phyloP scores from a whole-genome alignment of 2,888 invertebrate species.

The Tanypteryx hageni region DNA sequence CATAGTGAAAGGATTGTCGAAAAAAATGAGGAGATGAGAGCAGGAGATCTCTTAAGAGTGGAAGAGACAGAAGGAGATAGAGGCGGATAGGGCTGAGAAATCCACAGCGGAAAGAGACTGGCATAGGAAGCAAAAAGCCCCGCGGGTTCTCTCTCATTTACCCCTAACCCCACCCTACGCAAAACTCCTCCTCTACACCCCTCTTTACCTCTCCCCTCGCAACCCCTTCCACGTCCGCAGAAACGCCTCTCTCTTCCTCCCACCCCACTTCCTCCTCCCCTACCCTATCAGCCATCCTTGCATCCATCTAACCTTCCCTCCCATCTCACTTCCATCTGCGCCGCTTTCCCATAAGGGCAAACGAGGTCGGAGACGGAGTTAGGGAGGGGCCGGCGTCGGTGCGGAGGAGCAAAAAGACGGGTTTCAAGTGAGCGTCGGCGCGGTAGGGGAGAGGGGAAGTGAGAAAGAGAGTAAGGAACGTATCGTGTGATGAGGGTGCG shows the following conservation, averaged over 20 bases:
- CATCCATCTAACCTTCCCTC: too few species aligned
- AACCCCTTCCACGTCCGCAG: not conserved
- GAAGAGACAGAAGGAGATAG: not conserved
- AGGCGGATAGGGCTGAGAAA: not conserved
- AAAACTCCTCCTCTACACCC: not conserved
- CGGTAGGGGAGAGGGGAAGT: not conserved
- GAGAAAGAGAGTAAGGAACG: not conserved
- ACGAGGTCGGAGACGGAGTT: not conserved
- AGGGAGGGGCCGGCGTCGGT: not conserved
- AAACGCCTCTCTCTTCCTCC: not conserved
- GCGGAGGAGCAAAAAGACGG: slow-evolving; percentile 7
- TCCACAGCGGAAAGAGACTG: not conserved
- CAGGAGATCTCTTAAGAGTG: not conserved
- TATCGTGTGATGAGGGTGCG: not conserved
- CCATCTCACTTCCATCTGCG: not conserved
- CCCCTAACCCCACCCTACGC: not conserved
- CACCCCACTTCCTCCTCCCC: not conserved
- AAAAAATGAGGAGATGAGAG: not conserved
- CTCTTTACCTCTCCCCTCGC: not conserved
- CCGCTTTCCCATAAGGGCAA: not conserved
- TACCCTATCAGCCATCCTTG: not conserved
- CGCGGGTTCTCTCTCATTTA: not conserved
- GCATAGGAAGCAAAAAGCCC: not conserved
- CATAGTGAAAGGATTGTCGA: not conserved
- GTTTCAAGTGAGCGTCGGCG: not conserved